These are phyloP conservation scores for Eulacestoma nigropectus DNA, from an alignment of 2,113 vertebrate genomes.

Conservation along the genomic window DNA sequence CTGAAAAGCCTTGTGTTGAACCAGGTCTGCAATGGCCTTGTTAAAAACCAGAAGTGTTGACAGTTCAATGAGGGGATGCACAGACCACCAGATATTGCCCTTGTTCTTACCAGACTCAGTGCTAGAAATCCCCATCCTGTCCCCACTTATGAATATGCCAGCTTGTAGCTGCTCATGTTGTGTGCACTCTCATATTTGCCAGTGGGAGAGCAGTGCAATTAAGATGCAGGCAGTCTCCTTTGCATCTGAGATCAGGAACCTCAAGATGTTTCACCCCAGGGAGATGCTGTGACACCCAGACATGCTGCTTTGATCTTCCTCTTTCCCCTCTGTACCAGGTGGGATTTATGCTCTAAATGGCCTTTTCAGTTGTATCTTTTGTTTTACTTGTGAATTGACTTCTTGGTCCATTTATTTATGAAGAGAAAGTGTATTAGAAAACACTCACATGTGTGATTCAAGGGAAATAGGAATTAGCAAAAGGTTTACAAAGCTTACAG, in stretches of 20 bases:
- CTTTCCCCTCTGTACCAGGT: neutral
- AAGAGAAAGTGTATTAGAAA: neutral
- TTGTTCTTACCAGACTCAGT: neutral
- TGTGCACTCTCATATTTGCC: fast-evolving
- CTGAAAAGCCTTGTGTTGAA: neutral
- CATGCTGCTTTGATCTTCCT: neutral
- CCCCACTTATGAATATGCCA: fast-evolving
- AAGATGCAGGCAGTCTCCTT: neutral
- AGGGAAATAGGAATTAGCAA: neutral
- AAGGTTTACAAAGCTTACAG: neutral
- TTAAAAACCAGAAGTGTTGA: neutral
- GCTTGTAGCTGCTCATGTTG: fast-evolving
- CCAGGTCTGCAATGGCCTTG: neutral
- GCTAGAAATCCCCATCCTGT: neutral
- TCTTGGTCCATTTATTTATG: neutral
- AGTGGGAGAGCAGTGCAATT: neutral
- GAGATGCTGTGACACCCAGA: neutral
- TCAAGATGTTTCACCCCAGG: neutral
- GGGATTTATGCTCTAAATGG: neutral
- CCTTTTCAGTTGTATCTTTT: neutral
- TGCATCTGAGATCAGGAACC: neutral
- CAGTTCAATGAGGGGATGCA: neutral
- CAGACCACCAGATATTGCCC: neutral
- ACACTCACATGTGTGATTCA: neutral
- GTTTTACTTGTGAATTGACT: neutral